Evolutionary conservation across 2,888 invertebrate species (phyloP).

Genomic region (Diabrotica balteata): DNA sequence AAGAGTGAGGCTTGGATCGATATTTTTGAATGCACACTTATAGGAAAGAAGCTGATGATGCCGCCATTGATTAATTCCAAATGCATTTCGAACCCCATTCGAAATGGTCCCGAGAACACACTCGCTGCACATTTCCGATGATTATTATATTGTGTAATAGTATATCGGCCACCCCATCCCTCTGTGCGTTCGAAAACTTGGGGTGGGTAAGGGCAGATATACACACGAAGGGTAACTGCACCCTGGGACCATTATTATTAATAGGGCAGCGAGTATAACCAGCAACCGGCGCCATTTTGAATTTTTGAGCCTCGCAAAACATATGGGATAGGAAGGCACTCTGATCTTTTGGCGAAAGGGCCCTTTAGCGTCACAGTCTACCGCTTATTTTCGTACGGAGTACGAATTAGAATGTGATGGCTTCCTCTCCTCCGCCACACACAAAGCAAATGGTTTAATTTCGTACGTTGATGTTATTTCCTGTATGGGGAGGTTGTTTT

Average conservation of each 20-base stretch:
- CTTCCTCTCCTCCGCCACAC: neutral
- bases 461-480: constrained; percentile 11
- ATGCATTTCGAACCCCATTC: neutral
- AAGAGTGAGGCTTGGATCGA: too few species aligned
- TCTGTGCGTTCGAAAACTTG: constrained; percentile 31
- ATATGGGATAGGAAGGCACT: constrained; percentile 21
- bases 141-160: constrained; percentile 39
- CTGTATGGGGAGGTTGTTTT: constrained; percentile 4
- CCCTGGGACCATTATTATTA: constrained; percentile 34
- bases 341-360: neutral
- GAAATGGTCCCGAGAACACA: constrained; percentile 16
- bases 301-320: constrained; percentile 28
- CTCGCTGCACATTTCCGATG: constrained; percentile 31
- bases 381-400: neutral
- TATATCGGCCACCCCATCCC: constrained; percentile 35
- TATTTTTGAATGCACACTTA: too few species aligned
- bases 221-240: constrained; percentile 18
- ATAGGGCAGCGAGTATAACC: constrained; percentile 25
- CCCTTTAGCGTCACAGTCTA: constrained; percentile 1
- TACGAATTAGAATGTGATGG: constrained; percentile 5
- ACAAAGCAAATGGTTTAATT: neutral
- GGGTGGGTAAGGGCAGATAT: constrained; percentile 33
- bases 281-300: constrained; percentile 34
- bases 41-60: too few species aligned
- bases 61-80: constrained; percentile 12